Evolutionary conservation across 2,113 vertebrate genomes (phyloP).

Genomic region (Gnathonemus echidnorhynchus): DNA sequence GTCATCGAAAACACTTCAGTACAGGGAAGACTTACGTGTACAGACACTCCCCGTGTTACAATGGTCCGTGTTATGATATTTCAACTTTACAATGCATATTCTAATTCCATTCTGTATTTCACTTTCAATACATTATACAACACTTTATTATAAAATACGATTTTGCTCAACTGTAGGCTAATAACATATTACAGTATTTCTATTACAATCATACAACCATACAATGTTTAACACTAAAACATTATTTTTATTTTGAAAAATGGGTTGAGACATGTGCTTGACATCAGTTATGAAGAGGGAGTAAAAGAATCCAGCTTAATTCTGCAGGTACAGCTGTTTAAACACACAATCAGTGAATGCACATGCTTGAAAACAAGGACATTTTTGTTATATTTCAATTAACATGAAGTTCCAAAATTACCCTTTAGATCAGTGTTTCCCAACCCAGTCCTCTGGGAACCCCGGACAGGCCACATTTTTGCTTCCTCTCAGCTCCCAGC

Average conservation of each 20-base stretch:
- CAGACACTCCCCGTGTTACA: no score
- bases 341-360: neutral
- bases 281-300: neutral
- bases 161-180: no score
- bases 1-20: neutral
- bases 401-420: neutral
- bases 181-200: no score
- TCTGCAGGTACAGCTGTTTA: neutral
- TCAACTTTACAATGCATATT: no score
- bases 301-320: neutral
- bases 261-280: neutral
- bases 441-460: no score
- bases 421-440: neutral
- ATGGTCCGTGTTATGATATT: no score
- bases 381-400: neutral
- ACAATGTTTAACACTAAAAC: neutral
- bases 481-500: no score
- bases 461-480: no score
- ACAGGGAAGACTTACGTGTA: neutral
- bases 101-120: no score
- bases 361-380: neutral
- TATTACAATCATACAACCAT: neutral
- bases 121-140: no score
- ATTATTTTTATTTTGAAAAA: neutral
- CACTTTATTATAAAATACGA: no score